A percentile compares a stretch with the other conserved stretches of the same genome.
phyloP scores from a whole-genome alignment of 2,888 invertebrate species.

The Copidosoma aretas region DNA sequence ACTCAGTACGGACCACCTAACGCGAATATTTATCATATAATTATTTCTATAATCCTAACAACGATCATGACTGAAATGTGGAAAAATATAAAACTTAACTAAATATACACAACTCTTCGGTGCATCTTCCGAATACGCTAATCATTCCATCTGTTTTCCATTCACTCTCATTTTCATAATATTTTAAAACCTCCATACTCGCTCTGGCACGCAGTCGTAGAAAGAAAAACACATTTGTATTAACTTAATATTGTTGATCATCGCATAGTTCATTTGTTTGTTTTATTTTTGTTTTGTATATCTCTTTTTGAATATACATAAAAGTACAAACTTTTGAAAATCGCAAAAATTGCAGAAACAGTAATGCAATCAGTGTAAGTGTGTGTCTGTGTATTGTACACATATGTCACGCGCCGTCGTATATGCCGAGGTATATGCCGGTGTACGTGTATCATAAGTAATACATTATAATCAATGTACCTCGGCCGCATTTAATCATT shows the following conservation, averaged over 20 bases:
- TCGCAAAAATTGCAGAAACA: constrained; percentile 57
- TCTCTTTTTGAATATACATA: constrained; percentile 59
- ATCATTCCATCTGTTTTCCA: constrained; percentile 4
- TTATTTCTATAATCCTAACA: constrained; percentile 53
- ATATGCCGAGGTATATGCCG: constrained; percentile 19
- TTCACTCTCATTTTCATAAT: constrained; percentile 6
- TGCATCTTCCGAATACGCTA: constrained; percentile 39
- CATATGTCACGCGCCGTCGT: constrained; percentile 3
- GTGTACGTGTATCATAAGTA: constrained; percentile 44
- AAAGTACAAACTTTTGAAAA: constrained; percentile 62
- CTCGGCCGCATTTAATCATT: constrained; percentile 19
- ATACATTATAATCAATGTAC: constrained; percentile 36
- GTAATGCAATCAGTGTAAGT: constrained; percentile 50
- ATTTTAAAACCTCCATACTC: too few relatives aligned
- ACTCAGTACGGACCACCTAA: too few relatives aligned
- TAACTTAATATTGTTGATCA: constrained; percentile 26
- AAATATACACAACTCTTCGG: constrained; percentile 58
- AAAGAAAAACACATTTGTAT: constrained; percentile 35
- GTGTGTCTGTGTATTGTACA: neutral
- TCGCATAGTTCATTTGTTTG: constrained; percentile 28
- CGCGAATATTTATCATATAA: too few relatives aligned
- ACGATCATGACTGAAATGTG: constrained; percentile 61
- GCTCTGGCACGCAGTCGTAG: constrained; percentile 13
- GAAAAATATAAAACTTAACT: constrained; percentile 63
- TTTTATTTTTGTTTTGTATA: constrained; percentile 36